A percentile compares a stretch with the other conserved stretches of the same genome.
These are phyloP conservation scores for Arizona elegans DNA, from an alignment of 2,113 vertebrate species.

Conservation along the genomic window DNA sequence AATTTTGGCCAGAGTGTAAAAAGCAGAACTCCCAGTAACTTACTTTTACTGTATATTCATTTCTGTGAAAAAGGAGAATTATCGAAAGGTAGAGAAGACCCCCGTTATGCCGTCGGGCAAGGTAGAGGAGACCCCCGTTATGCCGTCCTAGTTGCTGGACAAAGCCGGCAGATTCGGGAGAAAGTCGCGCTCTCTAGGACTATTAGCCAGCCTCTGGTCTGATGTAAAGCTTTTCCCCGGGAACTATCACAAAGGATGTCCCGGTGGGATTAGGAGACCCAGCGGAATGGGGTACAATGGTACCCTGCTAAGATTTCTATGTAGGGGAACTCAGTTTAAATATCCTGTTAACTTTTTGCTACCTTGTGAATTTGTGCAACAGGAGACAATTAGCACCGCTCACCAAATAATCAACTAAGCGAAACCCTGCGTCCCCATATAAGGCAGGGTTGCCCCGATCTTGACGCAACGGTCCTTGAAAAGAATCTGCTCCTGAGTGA, in stretches of 20 bases:
- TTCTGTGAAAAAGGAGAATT: not conserved
- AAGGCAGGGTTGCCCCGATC: not conserved
- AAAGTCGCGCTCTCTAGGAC: not conserved
- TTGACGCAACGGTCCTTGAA: not conserved
- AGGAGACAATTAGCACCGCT: not conserved
- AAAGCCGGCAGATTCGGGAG: not conserved
- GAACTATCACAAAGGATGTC: not conserved
- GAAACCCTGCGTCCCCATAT: not conserved
- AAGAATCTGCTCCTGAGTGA: not conserved
- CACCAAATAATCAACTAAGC: not conserved
- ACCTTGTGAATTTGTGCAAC: not conserved
- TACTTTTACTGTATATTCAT: not conserved
- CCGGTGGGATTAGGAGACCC: not conserved
- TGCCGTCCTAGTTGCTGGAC: not conserved
- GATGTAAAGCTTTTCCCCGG: not conserved
- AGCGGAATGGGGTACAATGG: not conserved
- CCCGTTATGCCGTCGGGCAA: not conserved
- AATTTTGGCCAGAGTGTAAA: not conserved
- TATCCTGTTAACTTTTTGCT: not conserved
- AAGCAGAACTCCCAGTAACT: not conserved
- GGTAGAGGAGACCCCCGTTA: not conserved
- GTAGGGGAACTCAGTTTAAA: no score
- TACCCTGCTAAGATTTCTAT: not conserved
- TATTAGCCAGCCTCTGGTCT: not conserved
- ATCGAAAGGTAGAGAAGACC: not conserved